Evolutionary conservation across 2,113 vertebrate genomes (phyloP).

Genomic region (Dicerorhinus sumatrensis): DNA sequence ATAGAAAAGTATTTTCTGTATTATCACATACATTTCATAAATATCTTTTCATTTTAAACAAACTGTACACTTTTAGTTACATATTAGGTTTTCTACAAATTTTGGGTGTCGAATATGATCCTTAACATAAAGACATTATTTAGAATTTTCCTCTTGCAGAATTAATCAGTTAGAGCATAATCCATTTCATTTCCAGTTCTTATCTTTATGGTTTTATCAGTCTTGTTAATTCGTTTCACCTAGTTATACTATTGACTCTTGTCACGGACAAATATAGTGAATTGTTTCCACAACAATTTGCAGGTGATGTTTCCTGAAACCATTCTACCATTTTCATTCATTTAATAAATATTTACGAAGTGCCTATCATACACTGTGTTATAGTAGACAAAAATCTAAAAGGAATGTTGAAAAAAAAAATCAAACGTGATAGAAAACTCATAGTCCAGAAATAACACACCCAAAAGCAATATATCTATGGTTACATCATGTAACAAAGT

Average conservation of each 20-base stretch:
- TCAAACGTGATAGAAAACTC: background rate
- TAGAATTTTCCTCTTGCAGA: background rate
- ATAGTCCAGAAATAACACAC: background rate
- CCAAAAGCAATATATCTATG: background rate
- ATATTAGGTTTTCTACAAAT: background rate
- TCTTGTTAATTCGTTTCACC: background rate
- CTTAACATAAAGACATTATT: background rate
- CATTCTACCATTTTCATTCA: background rate
- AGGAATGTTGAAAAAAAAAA: background rate
- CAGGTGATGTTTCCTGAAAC: background rate
- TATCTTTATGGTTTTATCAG: background rate
- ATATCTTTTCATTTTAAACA: background rate
- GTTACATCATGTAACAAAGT: background rate
- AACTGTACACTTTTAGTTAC: background rate
- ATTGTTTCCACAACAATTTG: background rate
- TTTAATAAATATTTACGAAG: background rate
- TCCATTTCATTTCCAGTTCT: background rate
- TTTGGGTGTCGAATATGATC: background rate
- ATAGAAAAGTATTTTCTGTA: background rate
- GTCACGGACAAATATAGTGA: background rate
- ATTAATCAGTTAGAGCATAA: background rate
- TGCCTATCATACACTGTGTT: background rate
- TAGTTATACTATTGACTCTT: background rate
- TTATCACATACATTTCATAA: background rate
- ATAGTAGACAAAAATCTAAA: background rate